Evolutionary conservation across 1,140 invertebrate genomes (phyloP).

Genomic region (Pinna nobilis): DNA sequence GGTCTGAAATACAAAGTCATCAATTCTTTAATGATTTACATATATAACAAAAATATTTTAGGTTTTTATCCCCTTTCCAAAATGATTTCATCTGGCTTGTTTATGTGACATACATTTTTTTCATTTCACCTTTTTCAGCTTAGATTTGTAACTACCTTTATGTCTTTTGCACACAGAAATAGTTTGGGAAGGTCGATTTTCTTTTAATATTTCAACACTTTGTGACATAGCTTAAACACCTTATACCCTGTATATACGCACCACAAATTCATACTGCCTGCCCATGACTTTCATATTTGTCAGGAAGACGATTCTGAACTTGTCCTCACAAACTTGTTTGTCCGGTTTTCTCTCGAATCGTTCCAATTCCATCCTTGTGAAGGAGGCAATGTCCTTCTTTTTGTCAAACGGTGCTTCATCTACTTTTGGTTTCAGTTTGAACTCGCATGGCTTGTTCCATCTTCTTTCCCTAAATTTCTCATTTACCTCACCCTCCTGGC

Average conservation of each 20-base stretch:
- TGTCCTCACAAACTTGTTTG: slow-evolving; percentile 39
- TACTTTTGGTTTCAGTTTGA: slow-evolving; percentile 10
- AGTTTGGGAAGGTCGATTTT: no score
- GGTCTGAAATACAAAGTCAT: slow-evolving; percentile 19
- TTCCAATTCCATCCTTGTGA: slow-evolving; percentile 27
- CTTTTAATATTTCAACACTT: no score
- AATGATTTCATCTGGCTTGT: no score
- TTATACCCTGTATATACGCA: no score
- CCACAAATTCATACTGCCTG: no score
- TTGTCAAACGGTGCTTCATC: slow-evolving; percentile 24
- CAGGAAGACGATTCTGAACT: slow-evolving; percentile 38
- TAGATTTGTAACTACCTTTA: no score
- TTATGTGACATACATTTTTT: no score
- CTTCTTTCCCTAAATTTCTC: not conserved
- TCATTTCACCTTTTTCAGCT: not conserved
- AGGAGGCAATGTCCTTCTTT: slow-evolving; percentile 13
- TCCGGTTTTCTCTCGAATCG: slow-evolving; percentile 32
- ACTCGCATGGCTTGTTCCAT: not conserved
- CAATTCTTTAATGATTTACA: not conserved
- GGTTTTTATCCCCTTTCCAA: not conserved
- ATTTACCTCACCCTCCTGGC: slow-evolving; percentile 19
- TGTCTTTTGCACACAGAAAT: no score
- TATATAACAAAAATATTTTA: not conserved
- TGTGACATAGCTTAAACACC: no score
- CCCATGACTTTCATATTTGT: slow-evolving; percentile 23